These are phyloP conservation scores for Epinotia brunnichana DNA, from an alignment of 2,888 invertebrate genomes.

Conservation along the genomic window DNA sequence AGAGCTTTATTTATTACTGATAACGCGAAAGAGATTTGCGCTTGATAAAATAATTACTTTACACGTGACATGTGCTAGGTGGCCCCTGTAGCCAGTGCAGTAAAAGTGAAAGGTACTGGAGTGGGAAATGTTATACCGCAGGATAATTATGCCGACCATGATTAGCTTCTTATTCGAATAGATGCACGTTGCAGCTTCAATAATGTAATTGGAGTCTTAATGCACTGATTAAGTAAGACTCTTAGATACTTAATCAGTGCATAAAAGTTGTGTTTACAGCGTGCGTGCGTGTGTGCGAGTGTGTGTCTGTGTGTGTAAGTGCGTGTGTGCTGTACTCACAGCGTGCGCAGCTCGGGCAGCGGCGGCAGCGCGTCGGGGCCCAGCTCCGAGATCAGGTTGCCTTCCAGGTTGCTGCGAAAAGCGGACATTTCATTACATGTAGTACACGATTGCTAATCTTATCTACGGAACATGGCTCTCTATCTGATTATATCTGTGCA, in stretches of 20 bases:
- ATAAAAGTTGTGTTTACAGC: no score
- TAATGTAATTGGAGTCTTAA: no score
- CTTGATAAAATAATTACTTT: conserved; percentile 5
- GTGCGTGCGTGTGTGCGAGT: background rate
- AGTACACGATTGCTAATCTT: background rate
- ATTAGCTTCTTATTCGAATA: background rate
- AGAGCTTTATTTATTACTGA: conserved; percentile 22
- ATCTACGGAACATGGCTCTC: background rate
- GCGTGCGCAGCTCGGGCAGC: conserved; percentile 88
- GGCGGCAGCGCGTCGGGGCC: conserved; percentile 87
- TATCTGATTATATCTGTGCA: background rate
- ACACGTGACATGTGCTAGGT: conserved; percentile 1
- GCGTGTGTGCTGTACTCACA: conserved; percentile 85
- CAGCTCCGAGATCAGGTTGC: conserved; percentile 88
- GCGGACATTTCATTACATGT: background rate
- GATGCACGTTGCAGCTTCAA: background rate
- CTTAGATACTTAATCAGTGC: no score
- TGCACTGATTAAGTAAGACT: no score
- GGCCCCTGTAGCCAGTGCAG: background rate
- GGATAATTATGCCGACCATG: background rate
- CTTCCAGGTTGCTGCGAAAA: conserved; percentile 87
- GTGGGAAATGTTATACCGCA: background rate
- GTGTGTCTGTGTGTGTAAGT: background rate
- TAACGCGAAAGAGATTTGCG: conserved; percentile 14
- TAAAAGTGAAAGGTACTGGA: background rate